These are phyloP conservation scores for Spilosoma lubricipeda DNA, from an alignment of 2,888 invertebrate species.

Conservation along the genomic window DNA sequence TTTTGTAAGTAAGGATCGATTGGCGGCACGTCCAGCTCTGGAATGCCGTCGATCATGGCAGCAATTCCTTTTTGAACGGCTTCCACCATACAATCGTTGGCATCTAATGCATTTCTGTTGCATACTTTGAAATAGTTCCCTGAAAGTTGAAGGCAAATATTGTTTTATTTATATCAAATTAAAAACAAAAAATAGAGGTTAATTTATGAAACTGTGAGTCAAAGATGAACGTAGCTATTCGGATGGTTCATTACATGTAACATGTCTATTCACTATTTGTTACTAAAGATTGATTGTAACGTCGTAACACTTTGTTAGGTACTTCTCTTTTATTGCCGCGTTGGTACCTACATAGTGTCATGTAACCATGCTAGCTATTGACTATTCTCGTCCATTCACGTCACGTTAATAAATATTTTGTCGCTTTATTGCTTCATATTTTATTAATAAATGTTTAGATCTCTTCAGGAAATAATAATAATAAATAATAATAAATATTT, in stretches of 20 bases:
- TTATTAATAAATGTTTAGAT: too few relatives aligned
- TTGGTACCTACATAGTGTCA: background rate
- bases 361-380: background rate
- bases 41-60: slow-evolving; percentile 74
- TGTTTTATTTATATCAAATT: background rate
- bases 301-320: background rate
- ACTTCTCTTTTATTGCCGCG: background rate
- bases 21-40: slow-evolving; percentile 80
- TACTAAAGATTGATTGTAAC: background rate
- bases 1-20: slow-evolving; percentile 84
- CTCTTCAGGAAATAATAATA: too few relatives aligned
- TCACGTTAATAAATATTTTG: too few relatives aligned
- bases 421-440: too few relatives aligned
- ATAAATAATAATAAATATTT: too few relatives aligned
- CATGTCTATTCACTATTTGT: background rate
- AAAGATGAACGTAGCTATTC: background rate
- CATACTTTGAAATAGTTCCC: slow-evolving; percentile 85
- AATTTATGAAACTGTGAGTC: background rate
- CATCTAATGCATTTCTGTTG: slow-evolving; percentile 83
- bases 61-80: slow-evolving; percentile 83
- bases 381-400: background rate
- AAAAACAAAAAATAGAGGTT: too few relatives aligned
- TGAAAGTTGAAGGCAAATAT: slow-evolving; percentile 59
- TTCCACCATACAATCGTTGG: slow-evolving; percentile 86
- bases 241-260: background rate